phyloP scores from a whole-genome alignment of 2,888 invertebrate genomes.

The Escarpia spicata region DNA sequence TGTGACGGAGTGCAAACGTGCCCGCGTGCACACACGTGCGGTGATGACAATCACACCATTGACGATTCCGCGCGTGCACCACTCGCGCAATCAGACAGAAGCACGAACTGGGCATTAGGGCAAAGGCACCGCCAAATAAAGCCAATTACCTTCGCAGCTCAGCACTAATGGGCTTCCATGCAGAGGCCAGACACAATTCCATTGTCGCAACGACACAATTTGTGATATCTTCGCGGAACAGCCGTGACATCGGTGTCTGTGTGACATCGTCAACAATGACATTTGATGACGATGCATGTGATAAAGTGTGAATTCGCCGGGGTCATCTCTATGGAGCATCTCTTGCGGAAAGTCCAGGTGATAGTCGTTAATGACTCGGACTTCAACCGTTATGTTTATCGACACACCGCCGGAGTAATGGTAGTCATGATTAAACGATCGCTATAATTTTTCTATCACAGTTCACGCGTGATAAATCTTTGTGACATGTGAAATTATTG shows the following conservation, averaged over 20 bases:
- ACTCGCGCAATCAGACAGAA: neutral
- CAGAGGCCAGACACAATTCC: neutral
- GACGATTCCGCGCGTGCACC: neutral
- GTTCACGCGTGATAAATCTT: too few relatives aligned
- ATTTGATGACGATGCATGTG: neutral
- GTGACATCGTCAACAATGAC: neutral
- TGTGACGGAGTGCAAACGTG: neutral
- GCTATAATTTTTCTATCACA: neutral
- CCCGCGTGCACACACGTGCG: neutral
- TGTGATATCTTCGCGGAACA: neutral
- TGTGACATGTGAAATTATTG: too few relatives aligned
- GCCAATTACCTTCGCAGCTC: neutral
- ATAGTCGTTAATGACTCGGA: neutral
- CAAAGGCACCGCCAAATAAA: neutral
- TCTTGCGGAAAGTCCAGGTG: neutral
- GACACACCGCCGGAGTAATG: neutral
- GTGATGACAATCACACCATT: neutral
- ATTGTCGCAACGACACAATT: conserved; percentile 6
- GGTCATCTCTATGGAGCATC: neutral
- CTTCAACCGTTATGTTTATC: neutral
- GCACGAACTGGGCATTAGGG: neutral
- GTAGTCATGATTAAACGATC: neutral
- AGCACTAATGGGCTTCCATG: neutral
- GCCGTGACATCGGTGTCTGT: neutral
- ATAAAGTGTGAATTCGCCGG: neutral